Percentiles rank a stretch among this genome's conserved stretches.
phyloP scores from a whole-genome alignment of 1,140 invertebrate species.

The Heliconius melpomene region DNA sequence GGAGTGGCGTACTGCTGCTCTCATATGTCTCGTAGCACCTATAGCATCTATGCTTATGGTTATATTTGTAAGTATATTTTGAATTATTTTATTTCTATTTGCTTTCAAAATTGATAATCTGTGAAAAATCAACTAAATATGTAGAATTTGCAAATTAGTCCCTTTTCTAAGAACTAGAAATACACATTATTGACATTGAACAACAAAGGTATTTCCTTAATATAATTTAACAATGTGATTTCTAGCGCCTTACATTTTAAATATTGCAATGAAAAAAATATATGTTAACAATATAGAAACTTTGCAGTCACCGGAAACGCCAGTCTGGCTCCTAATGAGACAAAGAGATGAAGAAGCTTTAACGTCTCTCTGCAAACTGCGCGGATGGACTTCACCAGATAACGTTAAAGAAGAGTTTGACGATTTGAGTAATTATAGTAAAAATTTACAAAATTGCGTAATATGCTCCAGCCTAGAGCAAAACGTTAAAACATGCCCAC shows the following conservation, averaged over 20 bases:
- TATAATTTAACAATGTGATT: too few relatives aligned
- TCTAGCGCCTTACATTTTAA: neutral
- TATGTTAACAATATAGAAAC: neutral
- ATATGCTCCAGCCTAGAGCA: conserved; percentile 54
- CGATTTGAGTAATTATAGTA: conserved; percentile 62
- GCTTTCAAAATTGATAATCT: neutral
- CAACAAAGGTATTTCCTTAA: too few relatives aligned
- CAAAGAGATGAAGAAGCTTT: conserved; percentile 77
- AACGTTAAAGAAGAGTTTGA: conserved; percentile 77
- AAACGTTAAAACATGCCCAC: conserved; percentile 54
- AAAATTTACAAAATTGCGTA: conserved; percentile 60
- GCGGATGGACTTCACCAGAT: conserved; percentile 78
- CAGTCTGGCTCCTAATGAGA: conserved; percentile 83
- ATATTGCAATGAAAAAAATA: neutral
- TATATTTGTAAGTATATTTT: conserved; percentile 76
- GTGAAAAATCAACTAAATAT: too few relatives aligned
- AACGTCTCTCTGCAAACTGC: conserved; percentile 76
- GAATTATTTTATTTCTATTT: neutral
- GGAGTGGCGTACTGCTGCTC: conserved; percentile 83
- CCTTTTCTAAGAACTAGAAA: too few relatives aligned
- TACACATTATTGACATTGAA: too few relatives aligned
- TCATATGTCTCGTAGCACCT: conserved; percentile 83
- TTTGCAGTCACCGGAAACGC: conserved; percentile 84
- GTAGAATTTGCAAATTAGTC: too few relatives aligned
- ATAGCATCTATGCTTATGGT: conserved; percentile 82